phyloP scores from a whole-genome alignment of 2,797 vertebrate species.

The Enteromius viviparus region DNA sequence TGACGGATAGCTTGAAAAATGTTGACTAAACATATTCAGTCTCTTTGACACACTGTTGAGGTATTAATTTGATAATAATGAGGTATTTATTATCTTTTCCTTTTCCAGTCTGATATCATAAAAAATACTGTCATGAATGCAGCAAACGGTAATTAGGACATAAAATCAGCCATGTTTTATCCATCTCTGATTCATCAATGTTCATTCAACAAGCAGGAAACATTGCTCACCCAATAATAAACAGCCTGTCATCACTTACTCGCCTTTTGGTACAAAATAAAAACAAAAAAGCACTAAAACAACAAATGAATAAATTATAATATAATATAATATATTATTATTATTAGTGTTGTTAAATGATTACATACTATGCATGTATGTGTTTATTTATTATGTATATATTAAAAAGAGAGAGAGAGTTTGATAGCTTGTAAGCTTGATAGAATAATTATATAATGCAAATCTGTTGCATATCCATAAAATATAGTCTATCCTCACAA shows the following conservation, averaged over 20 bases:
- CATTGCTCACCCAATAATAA: background rate
- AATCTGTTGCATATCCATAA: background rate
- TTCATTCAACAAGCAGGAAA: background rate
- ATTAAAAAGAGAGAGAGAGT: too few species aligned
- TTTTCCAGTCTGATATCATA: background rate
- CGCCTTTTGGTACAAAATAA: background rate
- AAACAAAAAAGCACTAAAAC: background rate
- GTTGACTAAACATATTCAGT: constrained; percentile 19
- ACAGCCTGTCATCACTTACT: background rate
- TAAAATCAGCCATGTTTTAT: background rate
- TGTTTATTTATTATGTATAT: too few species aligned
- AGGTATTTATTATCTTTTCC: constrained; percentile 32
- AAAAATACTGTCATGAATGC: background rate
- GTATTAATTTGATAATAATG: constrained; percentile 15
- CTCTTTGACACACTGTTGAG: background rate
- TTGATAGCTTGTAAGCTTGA: too few species aligned
- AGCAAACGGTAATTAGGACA: background rate
- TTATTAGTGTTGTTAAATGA: too few species aligned
- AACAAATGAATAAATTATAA: too few species aligned
- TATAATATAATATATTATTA: too few species aligned
- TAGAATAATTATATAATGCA: background rate
- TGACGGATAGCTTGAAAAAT: background rate
- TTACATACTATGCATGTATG: too few species aligned
- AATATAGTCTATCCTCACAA: background rate
- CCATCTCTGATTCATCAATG: background rate